phyloP scores from a whole-genome alignment of 2,888 invertebrate species.

The Machimus atricapillus region DNA sequence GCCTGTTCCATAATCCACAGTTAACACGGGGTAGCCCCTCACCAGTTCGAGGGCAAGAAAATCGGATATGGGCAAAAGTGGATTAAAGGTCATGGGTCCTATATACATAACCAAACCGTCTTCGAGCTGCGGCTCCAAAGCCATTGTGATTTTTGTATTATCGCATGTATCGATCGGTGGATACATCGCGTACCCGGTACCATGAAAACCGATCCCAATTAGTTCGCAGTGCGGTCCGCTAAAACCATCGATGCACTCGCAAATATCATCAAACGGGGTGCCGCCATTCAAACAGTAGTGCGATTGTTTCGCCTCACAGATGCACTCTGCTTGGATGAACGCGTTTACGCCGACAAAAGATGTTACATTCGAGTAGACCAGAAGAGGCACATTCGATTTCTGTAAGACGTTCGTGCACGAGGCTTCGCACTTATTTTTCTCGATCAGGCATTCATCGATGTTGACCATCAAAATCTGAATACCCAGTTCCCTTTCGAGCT shows the following conservation, averaged over 20 bases:
- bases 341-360: conserved; percentile 94
- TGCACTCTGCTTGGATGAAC: conserved; percentile 80
- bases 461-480: conserved; percentile 84
- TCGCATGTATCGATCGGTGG: conserved; percentile 86
- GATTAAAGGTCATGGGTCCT: conserved; percentile 78
- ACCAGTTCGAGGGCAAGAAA: conserved; percentile 89
- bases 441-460: conserved; percentile 88
- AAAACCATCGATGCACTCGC: conserved; percentile 80
- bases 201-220: conserved; percentile 84
- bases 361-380: conserved; percentile 91
- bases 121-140: conserved; percentile 77
- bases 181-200: conserved; percentile 94
- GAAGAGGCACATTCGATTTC: conserved; percentile 75
- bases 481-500: conserved; percentile 75
- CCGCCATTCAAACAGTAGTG: conserved; percentile 81
- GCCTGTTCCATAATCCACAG: conserved; percentile 88
- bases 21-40: conserved; percentile 81
- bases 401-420: conserved; percentile 84
- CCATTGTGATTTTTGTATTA: conserved; percentile 80
- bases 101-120: conserved; percentile 90
- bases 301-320: conserved; percentile 65
- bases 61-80: conserved; percentile 74
- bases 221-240: conserved; percentile 92
- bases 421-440: conserved; percentile 72
- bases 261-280: conserved; percentile 68